phyloP scores from a whole-genome alignment of 2,797 vertebrate species.

The Clamator glandarius region DNA sequence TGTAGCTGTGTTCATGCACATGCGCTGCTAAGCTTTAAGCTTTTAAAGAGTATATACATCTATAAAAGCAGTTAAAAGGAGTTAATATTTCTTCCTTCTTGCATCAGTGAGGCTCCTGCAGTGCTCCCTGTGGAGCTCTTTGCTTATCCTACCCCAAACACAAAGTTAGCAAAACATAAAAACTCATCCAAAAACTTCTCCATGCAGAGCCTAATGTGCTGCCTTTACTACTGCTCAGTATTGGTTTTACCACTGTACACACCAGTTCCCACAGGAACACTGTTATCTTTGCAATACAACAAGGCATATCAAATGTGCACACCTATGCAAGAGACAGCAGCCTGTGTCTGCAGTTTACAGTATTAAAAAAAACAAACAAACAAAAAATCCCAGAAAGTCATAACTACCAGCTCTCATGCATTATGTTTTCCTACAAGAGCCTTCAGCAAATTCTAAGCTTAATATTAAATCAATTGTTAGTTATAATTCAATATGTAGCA shows the following conservation, averaged over 20 bases:
- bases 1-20: too few relatives aligned
- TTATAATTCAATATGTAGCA: background rate
- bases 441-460: background rate
- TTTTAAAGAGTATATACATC: background rate
- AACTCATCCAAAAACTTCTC: too few relatives aligned
- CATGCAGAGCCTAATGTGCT: fast-evolving
- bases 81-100: background rate
- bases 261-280: fast-evolving
- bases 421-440: background rate
- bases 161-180: background rate
- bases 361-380: fast-evolving
- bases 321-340: background rate
- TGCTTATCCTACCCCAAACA: background rate
- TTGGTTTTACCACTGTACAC: fast-evolving
- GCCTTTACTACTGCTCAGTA: background rate
- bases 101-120: background rate
- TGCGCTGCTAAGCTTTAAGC: background rate
- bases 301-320: background rate
- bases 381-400: fast-evolving
- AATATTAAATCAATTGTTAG: background rate
- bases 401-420: background rate
- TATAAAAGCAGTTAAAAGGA: background rate
- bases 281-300: fast-evolving
- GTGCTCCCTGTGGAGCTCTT: background rate
- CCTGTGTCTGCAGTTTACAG: background rate